These are phyloP conservation scores for Paguma larvata DNA, from an alignment of 2,797 vertebrate genomes.

Conservation along the genomic window DNA sequence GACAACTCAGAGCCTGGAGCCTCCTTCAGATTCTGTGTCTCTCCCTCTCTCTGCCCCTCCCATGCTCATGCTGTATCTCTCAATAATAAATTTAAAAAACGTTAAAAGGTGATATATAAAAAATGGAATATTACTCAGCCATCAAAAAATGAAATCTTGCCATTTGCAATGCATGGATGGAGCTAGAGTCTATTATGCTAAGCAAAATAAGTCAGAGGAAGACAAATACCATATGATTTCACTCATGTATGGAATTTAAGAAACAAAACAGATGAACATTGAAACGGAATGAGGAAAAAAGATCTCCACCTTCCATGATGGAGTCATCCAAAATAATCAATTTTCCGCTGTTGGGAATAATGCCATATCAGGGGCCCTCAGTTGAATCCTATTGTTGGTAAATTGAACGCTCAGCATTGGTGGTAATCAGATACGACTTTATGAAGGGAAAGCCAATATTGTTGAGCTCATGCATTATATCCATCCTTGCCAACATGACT, in stretches of 20 bases:
- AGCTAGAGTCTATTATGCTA: neutral
- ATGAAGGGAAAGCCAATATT: neutral
- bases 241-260: neutral
- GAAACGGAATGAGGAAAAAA: neutral
- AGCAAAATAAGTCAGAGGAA: neutral
- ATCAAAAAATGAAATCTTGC: neutral
- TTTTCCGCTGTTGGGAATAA: neutral
- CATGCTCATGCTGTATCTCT: no score
- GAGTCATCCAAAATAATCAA: neutral
- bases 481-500: neutral
- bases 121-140: neutral
- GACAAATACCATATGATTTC: neutral
- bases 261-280: neutral
- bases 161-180: neutral
- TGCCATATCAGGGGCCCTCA: neutral
- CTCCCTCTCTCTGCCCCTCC: no score
- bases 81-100: no score
- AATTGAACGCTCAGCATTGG: neutral
- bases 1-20: no score
- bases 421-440: neutral
- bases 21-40: no score
- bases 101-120: neutral
- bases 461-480: neutral
- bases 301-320: neutral
- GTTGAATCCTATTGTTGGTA: neutral